Evolutionary conservation across 2,797 vertebrate species (phyloP).

Genomic region (Onychomys arenicola): DNA sequence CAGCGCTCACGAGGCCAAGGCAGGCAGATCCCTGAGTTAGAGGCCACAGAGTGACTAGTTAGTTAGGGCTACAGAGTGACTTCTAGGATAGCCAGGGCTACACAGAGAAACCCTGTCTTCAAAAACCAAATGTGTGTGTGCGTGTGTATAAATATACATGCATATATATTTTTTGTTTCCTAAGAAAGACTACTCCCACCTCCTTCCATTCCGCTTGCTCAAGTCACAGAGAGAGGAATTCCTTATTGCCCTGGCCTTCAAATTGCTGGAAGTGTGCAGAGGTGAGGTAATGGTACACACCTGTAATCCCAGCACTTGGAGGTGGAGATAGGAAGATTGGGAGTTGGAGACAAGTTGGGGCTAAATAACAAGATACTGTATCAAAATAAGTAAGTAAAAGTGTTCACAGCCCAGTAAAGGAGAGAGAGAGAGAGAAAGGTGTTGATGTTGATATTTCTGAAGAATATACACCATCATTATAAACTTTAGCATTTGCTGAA

Average conservation of each 20-base stretch:
- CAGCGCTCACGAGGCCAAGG: neutral
- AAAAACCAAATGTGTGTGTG: neutral
- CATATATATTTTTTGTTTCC: neutral
- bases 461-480: neutral
- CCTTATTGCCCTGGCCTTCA: neutral
- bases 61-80: neutral
- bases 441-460: neutral
- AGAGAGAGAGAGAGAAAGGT: too few species aligned
- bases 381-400: neutral
- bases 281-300: too few species aligned
- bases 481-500: neutral
- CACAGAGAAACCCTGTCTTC: neutral
- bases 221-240: neutral
- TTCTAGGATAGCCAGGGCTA: neutral
- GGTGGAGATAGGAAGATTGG: neutral
- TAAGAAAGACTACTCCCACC: neutral
- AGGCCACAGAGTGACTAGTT: neutral
- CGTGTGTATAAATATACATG: neutral
- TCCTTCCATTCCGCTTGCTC: neutral
- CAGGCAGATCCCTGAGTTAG: neutral
- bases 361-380: neutral
- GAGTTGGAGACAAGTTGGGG: neutral
- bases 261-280: neutral
- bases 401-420: neutral
- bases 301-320: neutral